Percentiles rank a stretch among this genome's conserved stretches.
These are phyloP conservation scores for Limnephilus marmoratus DNA, from an alignment of 2,888 invertebrate species.

Conservation along the genomic window DNA sequence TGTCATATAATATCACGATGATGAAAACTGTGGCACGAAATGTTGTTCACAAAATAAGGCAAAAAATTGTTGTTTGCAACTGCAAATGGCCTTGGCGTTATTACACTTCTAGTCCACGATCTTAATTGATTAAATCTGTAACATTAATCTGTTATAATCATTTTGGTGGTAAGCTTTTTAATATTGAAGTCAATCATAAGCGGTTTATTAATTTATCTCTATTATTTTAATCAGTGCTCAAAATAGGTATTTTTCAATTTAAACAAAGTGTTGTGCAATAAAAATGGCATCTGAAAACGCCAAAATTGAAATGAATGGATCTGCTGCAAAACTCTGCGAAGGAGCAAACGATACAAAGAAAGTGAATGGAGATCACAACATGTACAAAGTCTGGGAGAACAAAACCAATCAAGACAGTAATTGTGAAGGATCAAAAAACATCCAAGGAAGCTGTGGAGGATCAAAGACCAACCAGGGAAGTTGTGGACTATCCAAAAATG, in stretches of 20 bases:
- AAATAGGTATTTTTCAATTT: background rate
- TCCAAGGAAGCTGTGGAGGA: background rate
- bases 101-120: background rate
- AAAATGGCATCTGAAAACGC: background rate
- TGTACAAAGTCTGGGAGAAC: background rate
- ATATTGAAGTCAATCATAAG: background rate
- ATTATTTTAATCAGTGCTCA: background rate
- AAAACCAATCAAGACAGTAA: background rate
- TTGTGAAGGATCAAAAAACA: background rate
- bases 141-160: background rate
- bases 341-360: background rate
- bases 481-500: background rate
- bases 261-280: background rate
- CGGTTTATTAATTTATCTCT: background rate
- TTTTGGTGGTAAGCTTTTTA: background rate
- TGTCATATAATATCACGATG: background rate
- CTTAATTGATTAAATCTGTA: background rate
- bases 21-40: background rate
- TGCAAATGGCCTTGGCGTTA: background rate
- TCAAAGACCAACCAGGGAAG: background rate
- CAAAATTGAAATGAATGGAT: constrained; percentile 12
- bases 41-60: background rate
- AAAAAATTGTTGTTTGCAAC: background rate
- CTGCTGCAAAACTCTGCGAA: background rate
- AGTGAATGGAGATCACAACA: background rate